Evolutionary conservation across 2,113 vertebrate species (phyloP).

Genomic region (Platysternon megacephalum): DNA sequence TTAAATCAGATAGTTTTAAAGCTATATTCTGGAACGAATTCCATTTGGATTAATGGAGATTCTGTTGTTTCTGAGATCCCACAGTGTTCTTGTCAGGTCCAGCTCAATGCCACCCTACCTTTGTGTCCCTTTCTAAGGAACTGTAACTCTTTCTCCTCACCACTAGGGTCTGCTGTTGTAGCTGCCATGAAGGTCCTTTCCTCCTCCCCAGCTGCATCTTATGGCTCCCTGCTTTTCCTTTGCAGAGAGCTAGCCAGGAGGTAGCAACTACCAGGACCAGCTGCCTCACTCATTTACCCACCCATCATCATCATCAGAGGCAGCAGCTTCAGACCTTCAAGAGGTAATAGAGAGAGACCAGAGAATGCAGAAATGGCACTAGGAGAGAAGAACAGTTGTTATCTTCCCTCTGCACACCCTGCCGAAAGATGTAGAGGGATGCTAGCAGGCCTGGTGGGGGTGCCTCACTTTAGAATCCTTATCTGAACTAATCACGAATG

Average conservation of each 20-base stretch:
- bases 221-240: background rate
- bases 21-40: background rate
- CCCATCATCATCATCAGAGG: too few species aligned
- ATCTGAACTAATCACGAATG: background rate
- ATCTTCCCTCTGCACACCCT: background rate
- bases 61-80: background rate
- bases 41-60: background rate
- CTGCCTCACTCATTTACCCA: background rate
- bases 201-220: background rate
- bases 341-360: background rate
- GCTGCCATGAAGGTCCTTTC: background rate
- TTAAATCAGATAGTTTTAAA: background rate
- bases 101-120: rapidly evolving
- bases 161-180: background rate
- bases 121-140: background rate
- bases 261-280: background rate
- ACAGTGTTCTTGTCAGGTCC: rapidly evolving
- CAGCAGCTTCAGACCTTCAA: background rate
- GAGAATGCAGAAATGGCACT: background rate
- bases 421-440: background rate
- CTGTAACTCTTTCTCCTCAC: background rate
- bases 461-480: background rate
- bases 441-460: background rate
- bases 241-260: too few species aligned
- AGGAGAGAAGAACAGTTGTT: background rate